Evolutionary conservation across 1,140 invertebrate genomes (phyloP), one percentile per base, ranked within the genome.

Genomic region (Bombus ignitus): DNA sequence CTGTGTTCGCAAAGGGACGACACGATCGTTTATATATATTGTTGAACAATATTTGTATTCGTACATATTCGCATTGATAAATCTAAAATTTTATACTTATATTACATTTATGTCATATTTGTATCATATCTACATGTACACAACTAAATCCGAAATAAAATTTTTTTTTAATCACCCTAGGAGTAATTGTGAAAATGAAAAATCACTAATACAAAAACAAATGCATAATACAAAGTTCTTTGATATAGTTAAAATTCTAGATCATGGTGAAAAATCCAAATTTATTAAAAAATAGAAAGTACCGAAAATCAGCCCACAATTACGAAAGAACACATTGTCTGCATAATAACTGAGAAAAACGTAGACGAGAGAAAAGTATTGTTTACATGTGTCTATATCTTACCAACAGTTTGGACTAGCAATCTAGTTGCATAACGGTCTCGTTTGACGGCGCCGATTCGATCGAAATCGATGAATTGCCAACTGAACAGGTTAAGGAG

Each of bases 401-500:
- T 53, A 8, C 5, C 47, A 22, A 78, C 83, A 81, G 90, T 92
- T 93, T 93, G 86, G 87, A 91, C 83, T 92, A 93, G 83, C 77
- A 91, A 91, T 93, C 92, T 91, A 89, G 88, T 94, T 94, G 88
- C 91, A 86, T 92, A 94, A 94, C 81, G 59, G 71, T 76, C 82
- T 90, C 87, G 86, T 91, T 88, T 73, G 85, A 90, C 83, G 81
- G 90, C 75, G 86, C n/a, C 42, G 39, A 44, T 74, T 75, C 47
- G n/a, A 22, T 35, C 44, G 88, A 88, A 91, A 89, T 86, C 86
- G 79, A 70, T 62, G 78, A 84, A 84, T 88, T 89, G 89, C 86
- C 82, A 91, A 91, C 92, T 92, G 93, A 94, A 89, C 92, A 92
- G 93, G 93, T 94, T 94, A 94, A 94, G 93, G 94, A 93, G 92